Percentiles rank a stretch among this genome's conserved stretches.
phyloP scores from a whole-genome alignment of 2,888 invertebrate genomes.

The Caenorhabditis macrosperma region DNA sequence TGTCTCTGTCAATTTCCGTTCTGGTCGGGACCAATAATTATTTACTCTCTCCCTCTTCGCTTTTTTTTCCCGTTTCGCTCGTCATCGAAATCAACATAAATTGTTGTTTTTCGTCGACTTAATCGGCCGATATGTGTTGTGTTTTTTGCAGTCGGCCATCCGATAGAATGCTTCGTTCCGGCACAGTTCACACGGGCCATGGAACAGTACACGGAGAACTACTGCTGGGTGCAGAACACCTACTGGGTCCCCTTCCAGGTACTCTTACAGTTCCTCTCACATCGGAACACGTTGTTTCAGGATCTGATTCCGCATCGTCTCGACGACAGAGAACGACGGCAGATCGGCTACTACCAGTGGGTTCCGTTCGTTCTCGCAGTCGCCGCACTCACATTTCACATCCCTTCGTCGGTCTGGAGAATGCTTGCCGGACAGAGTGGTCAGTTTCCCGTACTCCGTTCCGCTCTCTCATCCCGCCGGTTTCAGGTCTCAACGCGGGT shows the following conservation, averaged over 20 bases:
- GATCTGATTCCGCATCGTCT: constrained; percentile 81
- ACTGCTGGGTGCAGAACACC: constrained; percentile 81
- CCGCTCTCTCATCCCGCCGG: too few species aligned
- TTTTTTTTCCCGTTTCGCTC: background rate
- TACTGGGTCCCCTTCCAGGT: constrained; percentile 79
- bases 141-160: constrained; percentile 81
- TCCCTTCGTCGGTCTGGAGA: constrained; percentile 80
- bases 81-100: constrained; percentile 5
- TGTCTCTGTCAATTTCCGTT: constrained; percentile 2
- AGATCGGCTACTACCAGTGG: too few species aligned
- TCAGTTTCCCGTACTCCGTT: constrained; percentile 36
- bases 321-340: constrained; percentile 79
- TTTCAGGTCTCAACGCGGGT: constrained; percentile 81
- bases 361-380: constrained; percentile 79
- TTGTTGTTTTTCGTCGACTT: constrained; percentile 2
- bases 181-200: constrained; percentile 82
- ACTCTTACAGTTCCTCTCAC: too few species aligned
- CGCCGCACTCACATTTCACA: constrained; percentile 79
- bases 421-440: constrained; percentile 79
- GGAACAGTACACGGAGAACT: constrained; percentile 83
- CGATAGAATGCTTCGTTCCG: constrained; percentile 83
- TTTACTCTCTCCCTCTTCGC: background rate
- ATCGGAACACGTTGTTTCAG: constrained; percentile 67
- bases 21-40: background rate
- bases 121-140: background rate